Evolutionary conservation across 2,797 vertebrate genomes (phyloP).

Genomic region (Sarcophilus harrisii): DNA sequence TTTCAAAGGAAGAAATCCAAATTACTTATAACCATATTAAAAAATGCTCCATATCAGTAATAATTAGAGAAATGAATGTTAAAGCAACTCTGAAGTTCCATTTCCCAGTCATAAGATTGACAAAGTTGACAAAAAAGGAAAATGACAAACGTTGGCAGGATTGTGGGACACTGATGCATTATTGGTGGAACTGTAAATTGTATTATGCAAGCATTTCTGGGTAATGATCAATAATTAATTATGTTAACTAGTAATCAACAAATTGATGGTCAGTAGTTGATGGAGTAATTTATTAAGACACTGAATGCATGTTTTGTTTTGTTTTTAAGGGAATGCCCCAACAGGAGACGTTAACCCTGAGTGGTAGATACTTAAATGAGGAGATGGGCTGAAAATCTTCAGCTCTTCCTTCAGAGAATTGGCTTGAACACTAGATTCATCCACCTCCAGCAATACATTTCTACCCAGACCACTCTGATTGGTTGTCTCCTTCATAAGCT

Average conservation of each 20-base stretch:
- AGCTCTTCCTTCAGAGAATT: background rate
- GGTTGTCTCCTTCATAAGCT: background rate
- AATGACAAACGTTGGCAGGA: background rate
- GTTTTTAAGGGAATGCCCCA: background rate
- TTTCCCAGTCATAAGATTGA: background rate
- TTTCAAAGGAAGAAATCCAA: background rate
- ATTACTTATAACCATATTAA: background rate
- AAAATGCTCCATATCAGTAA: background rate
- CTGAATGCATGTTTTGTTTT: background rate
- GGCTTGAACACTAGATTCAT: background rate
- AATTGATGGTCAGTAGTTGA: background rate
- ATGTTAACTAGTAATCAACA: background rate
- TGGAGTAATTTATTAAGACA: background rate
- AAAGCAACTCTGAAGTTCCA: background rate
- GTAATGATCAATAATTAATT: background rate
- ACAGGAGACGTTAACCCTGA: background rate
- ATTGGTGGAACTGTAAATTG: background rate
- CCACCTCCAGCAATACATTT: background rate
- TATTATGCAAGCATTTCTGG: background rate
- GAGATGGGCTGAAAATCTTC: background rate
- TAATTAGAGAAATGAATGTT: background rate
- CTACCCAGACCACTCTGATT: background rate
- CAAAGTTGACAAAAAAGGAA: background rate
- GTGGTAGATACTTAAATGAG: background rate
- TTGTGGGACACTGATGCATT: background rate